phyloP scores from a whole-genome alignment of 2,888 invertebrate genomes.

The Palloptera scutellata region DNA sequence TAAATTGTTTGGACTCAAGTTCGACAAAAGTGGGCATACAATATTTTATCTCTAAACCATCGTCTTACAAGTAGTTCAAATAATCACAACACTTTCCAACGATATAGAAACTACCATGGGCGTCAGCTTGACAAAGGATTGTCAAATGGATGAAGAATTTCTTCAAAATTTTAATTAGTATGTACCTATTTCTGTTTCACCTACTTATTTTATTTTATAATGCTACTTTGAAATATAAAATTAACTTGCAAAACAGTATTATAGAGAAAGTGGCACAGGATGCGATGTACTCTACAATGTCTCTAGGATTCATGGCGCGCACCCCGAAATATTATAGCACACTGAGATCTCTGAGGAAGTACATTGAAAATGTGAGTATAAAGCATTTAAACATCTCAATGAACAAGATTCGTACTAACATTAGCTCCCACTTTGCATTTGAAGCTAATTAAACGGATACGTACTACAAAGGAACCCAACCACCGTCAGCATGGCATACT shows the following conservation, averaged over 20 bases:
- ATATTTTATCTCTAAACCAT: too few species aligned
- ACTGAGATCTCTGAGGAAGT: conserved; percentile 1
- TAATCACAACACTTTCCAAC: not conserved
- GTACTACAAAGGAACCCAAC: not conserved
- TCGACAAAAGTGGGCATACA: too few species aligned
- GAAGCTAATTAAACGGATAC: conserved; percentile 11
- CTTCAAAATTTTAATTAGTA: conserved; percentile 27
- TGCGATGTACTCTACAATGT: conserved; percentile 3
- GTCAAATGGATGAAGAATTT: conserved; percentile 14
- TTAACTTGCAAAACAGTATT: conserved; percentile 5
- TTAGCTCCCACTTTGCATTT: not conserved
- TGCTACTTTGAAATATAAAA: not conserved
- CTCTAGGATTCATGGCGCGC: conserved; percentile 9
- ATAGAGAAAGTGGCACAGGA: conserved; percentile 6
- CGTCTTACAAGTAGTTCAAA: too few species aligned
- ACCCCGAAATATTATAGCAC: conserved; percentile 14
- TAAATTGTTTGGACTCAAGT: too few species aligned
- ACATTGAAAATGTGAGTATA: not conserved
- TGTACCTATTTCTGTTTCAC: conserved; percentile 4
- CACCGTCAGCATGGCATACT: not conserved
- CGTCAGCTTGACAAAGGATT: conserved; percentile 15
- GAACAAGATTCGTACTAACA: not conserved
- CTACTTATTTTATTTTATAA: not conserved
- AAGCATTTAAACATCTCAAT: not conserved
- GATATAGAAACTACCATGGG: conserved; percentile 33